Evolutionary conservation across 2,888 invertebrate species (phyloP).

Genomic region (Sussaba pulchella): DNA sequence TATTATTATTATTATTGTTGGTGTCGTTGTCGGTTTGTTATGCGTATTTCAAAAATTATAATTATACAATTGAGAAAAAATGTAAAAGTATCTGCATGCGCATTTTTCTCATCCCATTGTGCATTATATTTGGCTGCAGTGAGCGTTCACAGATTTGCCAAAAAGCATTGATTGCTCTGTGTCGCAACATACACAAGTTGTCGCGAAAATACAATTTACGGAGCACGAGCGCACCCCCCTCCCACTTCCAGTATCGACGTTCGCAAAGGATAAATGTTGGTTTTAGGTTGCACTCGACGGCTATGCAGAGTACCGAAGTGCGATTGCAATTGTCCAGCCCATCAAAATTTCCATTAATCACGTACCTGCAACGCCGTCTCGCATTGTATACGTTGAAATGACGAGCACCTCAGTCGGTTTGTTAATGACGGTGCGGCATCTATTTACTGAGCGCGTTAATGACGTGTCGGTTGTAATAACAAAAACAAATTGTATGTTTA

Average conservation of each 20-base stretch:
- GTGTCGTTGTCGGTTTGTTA: no score
- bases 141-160: neutral
- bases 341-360: constrained; percentile 1
- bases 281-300: constrained; percentile 54
- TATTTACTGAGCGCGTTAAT: neutral
- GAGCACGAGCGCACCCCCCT: constrained; percentile 20
- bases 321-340: neutral
- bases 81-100: no score
- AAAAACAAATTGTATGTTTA: neutral
- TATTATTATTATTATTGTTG: no score
- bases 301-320: constrained; percentile 28
- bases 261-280: constrained; percentile 57
- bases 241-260: constrained; percentile 61
- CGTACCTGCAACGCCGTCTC: neutral
- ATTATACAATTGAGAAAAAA: no score
- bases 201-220: constrained; percentile 7
- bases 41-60: no score
- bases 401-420: neutral
- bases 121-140: neutral
- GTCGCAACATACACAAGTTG: neutral
- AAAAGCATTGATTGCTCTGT: constrained; percentile 11
- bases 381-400: neutral
- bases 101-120: neutral
- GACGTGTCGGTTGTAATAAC: neutral
- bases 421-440: neutral